Percentiles rank a stretch among this genome's conserved stretches.
Conservation (phyloP, 2,797 vertebrate genomes). For the Pseudocheirus occidentalis region DNA sequence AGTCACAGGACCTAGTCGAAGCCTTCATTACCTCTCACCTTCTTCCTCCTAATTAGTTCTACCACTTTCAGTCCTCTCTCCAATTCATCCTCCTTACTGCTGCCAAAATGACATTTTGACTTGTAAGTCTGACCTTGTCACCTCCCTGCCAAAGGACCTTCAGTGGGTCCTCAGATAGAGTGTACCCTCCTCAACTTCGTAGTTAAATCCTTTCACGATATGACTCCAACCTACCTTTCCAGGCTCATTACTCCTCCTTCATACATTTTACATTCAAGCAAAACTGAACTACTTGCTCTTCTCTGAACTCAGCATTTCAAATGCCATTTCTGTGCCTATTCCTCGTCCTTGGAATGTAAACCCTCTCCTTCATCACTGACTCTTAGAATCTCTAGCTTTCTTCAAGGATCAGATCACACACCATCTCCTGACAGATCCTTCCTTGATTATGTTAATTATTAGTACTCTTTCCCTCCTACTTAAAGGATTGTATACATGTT, state of each 20-base stretch:
- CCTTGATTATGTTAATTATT: background rate
- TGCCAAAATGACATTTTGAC: background rate
- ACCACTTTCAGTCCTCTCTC: background rate
- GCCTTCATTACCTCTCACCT: background rate
- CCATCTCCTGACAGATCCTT: background rate
- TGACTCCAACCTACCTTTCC: background rate
- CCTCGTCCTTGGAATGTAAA: background rate
- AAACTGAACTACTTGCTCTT: background rate
- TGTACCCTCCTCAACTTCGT: background rate
- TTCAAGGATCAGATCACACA: background rate
- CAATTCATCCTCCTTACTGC: background rate
- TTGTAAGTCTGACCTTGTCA: background rate
- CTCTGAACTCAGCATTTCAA: background rate
- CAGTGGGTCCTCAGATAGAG: background rate
- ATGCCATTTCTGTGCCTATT: background rate
- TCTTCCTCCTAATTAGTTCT: background rate
- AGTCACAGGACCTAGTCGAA: background rate
- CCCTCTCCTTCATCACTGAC: background rate
- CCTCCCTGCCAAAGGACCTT: background rate
- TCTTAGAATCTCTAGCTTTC: background rate
- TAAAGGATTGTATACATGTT: background rate
- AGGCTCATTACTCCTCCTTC: background rate
- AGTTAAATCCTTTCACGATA: background rate
- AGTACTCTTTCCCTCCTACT: background rate
- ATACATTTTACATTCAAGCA: background rate